These are phyloP conservation scores for Geopemphigus sp. DNA, from an alignment of 1,140 invertebrate genomes.

Conservation along the genomic window DNA sequence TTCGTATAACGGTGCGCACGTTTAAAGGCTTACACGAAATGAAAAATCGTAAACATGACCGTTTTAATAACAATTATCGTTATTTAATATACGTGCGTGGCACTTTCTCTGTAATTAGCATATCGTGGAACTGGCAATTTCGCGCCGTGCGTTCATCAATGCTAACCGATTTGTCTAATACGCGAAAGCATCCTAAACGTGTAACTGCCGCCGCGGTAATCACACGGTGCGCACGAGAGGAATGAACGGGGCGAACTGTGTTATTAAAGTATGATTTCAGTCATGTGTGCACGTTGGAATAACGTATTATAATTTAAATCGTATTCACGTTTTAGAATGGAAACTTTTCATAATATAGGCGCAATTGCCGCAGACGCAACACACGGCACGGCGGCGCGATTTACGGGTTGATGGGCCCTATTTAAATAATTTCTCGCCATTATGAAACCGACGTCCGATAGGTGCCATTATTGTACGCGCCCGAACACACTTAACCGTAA, in stretches of 20 bases:
- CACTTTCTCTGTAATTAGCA: conserved; percentile 31
- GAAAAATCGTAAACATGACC: background rate
- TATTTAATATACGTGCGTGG: conserved; percentile 11
- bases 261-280: conserved; percentile 34
- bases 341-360: background rate
- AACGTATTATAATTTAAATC: conserved; percentile 16
- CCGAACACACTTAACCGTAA: too few relatives aligned
- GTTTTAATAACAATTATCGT: conserved; percentile 7
- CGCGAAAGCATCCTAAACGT: conserved; percentile 32
- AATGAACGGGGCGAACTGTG: background rate
- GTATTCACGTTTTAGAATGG: conserved; percentile 37
- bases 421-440: conserved; percentile 13
- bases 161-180: conserved; percentile 30
- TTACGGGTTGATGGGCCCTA: background rate
- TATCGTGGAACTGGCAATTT: background rate
- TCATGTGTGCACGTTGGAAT: background rate
- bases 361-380: too few relatives aligned
- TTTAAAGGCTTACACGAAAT: conserved; percentile 17
- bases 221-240: background rate
- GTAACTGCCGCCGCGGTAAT: background rate
- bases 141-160: background rate
- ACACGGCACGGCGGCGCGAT: background rate
- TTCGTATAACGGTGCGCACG: too few relatives aligned
- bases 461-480: too few relatives aligned
- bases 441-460: background rate